A percentile compares a stretch with the other conserved stretches of the same genome.
These are phyloP conservation scores for Melanotus villosus DNA, from an alignment of 2,888 invertebrate species.

Conservation along the genomic window DNA sequence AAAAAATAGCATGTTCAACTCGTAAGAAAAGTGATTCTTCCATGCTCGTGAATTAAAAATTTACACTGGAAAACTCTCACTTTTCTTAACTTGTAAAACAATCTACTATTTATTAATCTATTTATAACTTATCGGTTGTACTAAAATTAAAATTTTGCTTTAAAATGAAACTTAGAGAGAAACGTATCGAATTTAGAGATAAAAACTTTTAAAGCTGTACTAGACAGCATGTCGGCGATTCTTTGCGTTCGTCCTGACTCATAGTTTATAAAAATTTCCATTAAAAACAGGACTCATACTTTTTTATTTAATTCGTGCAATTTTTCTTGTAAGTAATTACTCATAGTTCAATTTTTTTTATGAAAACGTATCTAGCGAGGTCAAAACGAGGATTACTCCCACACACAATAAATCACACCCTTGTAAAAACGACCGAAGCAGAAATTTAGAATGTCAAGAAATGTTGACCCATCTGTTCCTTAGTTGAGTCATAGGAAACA, in stretches of 20 bases:
- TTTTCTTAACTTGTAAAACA: no score
- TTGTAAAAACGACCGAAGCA: slow-evolving; percentile 56
- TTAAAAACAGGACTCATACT: background rate
- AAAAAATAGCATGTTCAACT: no score
- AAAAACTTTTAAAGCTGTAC: no score
- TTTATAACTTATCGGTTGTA: no score
- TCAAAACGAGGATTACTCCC: slow-evolving; percentile 38
- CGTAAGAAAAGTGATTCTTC: no score
- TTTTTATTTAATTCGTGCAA: background rate
- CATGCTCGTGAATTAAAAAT: no score
- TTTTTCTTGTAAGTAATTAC: slow-evolving; percentile 30
- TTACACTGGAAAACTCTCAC: no score
- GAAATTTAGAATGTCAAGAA: slow-evolving; percentile 50
- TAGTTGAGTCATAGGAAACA: slow-evolving; percentile 50
- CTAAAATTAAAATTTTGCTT: no score
- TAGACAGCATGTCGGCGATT: no score
- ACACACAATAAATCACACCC: slow-evolving; percentile 56
- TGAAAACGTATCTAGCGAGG: slow-evolving; percentile 2
- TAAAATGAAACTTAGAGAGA: no score
- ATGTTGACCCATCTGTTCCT: slow-evolving; percentile 53
- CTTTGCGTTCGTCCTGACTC: background rate
- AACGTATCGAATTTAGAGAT: no score
- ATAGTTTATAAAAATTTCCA: background rate
- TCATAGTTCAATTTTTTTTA: slow-evolving; percentile 40
- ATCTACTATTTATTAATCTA: no score